phyloP scores from a whole-genome alignment of 1,140 invertebrate species.

The Caenorhabditis briggsae region DNA sequence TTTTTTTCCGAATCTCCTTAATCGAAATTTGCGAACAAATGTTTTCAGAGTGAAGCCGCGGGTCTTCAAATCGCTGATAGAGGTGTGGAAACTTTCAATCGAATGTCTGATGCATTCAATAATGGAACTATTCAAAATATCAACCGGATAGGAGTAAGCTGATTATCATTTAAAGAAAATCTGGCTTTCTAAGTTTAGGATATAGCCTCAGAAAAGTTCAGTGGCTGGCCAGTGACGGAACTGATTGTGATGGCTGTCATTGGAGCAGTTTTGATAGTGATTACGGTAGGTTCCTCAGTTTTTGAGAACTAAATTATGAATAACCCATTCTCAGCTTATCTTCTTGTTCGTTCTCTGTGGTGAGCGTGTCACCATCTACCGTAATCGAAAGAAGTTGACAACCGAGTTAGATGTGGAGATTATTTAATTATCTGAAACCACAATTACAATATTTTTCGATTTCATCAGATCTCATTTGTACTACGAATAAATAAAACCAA shows the following conservation, averaged over 20 bases:
- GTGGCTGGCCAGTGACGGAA: slow-evolving; percentile 58
- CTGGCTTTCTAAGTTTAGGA: slow-evolving; percentile 22
- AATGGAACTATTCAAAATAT: slow-evolving; percentile 56
- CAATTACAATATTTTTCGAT: neutral
- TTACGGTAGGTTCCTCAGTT: slow-evolving; percentile 26
- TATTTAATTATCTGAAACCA: neutral
- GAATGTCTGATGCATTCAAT: slow-evolving; percentile 53
- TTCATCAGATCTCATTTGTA: neutral
- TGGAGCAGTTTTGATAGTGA: slow-evolving; percentile 49
- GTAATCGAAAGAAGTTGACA: slow-evolving; percentile 31
- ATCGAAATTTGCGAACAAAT: too few relatives aligned
- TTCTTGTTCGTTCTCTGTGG: slow-evolving; percentile 22
- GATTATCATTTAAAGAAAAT: neutral
- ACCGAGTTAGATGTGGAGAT: neutral
- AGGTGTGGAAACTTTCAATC: slow-evolving; percentile 55
- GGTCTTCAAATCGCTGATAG: slow-evolving; percentile 49
- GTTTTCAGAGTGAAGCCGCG: slow-evolving; percentile 5
- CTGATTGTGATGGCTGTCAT: slow-evolving; percentile 55
- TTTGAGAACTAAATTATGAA: neutral
- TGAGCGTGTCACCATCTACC: slow-evolving; percentile 12
- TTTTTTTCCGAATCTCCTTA: neutral
- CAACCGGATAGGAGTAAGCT: slow-evolving; percentile 50
- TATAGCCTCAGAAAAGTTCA: slow-evolving; percentile 28
- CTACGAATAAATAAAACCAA: neutral
- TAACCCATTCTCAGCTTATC: neutral